Conservation (phyloP, 2,113 vertebrate genomes). For the Scartelaos histophorus region DNA sequence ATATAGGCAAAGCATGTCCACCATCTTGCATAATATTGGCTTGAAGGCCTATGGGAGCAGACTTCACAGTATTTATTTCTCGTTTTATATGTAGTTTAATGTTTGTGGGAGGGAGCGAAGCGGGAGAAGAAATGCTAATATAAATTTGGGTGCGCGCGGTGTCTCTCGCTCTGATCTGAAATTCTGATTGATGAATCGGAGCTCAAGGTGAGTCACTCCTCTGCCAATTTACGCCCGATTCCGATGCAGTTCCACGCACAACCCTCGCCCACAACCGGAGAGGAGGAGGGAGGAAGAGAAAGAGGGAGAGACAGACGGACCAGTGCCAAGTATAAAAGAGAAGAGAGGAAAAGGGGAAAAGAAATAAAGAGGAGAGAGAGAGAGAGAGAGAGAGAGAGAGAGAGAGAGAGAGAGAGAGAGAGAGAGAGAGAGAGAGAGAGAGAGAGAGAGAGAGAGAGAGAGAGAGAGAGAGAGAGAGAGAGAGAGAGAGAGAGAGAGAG, state of each 20-base stretch:
- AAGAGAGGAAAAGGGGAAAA: no score
- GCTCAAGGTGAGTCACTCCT: conserved; percentile 65
- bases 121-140: conserved; percentile 65
- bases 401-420: no score
- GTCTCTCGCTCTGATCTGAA: conserved; percentile 65
- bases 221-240: conserved; percentile 53
- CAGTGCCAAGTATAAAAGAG: background rate
- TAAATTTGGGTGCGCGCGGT: conserved; percentile 57
- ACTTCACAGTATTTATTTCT: conserved; percentile 54
- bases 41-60: conserved; percentile 47
- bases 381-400: no score
- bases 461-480: no score
- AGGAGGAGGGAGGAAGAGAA: conserved; percentile 17
- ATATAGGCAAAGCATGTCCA: conserved; percentile 26
- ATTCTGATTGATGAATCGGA: conserved; percentile 71
- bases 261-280: conserved; percentile 29
- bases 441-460: no score
- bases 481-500: no score
- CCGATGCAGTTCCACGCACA: conserved; percentile 35
- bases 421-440: no score
- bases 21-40: conserved; percentile 58
- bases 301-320: background rate
- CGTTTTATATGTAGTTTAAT: conserved; percentile 55
- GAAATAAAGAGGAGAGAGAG: background rate
- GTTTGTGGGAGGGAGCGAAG: conserved; percentile 6